Evolutionary conservation across 1,140 invertebrate species (phyloP), one percentile per base, ranked within the genome.

Genomic region (Calliopsis andreniformis): DNA sequence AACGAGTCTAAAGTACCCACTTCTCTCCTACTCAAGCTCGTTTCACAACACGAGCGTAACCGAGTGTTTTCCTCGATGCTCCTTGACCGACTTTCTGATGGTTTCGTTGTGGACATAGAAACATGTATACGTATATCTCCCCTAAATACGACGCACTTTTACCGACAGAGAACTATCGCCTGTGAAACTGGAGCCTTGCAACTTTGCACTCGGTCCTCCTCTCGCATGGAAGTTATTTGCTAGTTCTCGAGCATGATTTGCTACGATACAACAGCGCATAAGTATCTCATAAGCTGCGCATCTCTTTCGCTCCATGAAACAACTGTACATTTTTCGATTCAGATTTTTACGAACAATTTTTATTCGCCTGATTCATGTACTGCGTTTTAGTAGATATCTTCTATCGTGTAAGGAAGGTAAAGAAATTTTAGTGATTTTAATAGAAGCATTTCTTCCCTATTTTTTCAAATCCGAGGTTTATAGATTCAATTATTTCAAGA

Each of bases 41-140:
- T 77, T 77, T 63, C 58, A 62, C 68, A 63, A 76, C 64, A 64
- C 30, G 49, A 77, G 58, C 67, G 49, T 71, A 77, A 77, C 68
- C 47, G 68, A 77, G 75, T 62, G 75, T 77, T 72, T 63, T 77
- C 58, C 68, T 18, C 67, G 68, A 77, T 45, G 58, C 68, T 63
- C 39, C 68, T 72, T 77, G 68, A 72, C 75, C 75, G 75, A 77
- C 68, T 77, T 77, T 63, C 68, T 47, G 47, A 59, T 67, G 58
- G 39, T 56, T 69, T 72, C 68, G 43, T 30, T 55, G 59, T 55
- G 68, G 68, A 77, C 58, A 39, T 28, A 77, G 20, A 63, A 39
- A 25, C 25, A 35, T 39, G n/a, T 68, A 39, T 23, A 39, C 32
- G 53, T 39, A 18, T 35, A 39, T 39, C 32, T n/a, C 64, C 32